Conservation (phyloP, 2,797 vertebrate genomes). For the Tympanoctomys barrerae region DNA sequence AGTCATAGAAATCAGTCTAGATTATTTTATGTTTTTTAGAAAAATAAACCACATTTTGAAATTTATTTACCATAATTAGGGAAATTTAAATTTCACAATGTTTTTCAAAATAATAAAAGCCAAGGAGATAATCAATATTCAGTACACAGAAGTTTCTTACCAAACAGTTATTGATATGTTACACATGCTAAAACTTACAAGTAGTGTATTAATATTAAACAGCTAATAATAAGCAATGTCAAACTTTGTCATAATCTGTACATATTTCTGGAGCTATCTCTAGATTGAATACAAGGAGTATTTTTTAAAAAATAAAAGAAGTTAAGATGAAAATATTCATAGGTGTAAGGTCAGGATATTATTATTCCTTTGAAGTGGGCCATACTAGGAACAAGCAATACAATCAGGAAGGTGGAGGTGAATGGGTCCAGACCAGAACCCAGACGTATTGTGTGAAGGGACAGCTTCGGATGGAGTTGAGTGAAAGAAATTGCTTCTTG, state of each 20-base stretch:
- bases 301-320: background rate
- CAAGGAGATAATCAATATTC: background rate
- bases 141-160: background rate
- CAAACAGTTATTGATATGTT: conserved; percentile 25
- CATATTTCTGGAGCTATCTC: background rate
- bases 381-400: background rate
- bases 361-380: background rate
- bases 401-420: background rate
- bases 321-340: background rate
- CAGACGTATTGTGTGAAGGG: background rate
- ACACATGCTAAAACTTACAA: background rate
- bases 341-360: background rate
- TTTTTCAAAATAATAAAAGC: conserved; percentile 37
- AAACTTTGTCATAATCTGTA: background rate
- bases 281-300: background rate
- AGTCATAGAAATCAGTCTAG: background rate
- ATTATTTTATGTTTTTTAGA: background rate
- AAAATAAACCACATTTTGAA: background rate
- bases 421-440: background rate
- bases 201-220: background rate
- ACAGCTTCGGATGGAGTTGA: background rate
- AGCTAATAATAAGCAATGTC: background rate
- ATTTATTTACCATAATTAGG: background rate
- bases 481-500: background rate
- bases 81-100: background rate